Conservation (phyloP, 2,797 vertebrate genomes). For the Miichthys miiuy region DNA sequence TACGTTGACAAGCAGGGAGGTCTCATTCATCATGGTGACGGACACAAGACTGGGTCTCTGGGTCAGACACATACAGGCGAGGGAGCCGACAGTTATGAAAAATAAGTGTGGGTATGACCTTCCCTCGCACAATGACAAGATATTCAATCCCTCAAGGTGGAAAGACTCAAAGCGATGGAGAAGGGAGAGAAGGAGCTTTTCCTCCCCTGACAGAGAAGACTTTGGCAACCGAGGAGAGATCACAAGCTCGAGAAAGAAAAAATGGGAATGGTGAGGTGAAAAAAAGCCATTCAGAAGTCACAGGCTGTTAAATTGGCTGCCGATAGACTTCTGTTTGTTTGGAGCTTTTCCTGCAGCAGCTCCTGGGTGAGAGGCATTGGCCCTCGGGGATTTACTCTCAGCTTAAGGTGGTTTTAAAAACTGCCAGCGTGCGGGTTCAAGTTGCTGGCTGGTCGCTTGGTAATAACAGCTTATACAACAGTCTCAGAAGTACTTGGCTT, state of each 20-base stretch:
- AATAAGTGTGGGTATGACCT: slow-evolving; percentile 48
- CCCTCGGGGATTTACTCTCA: slow-evolving; percentile 58
- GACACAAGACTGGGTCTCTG: slow-evolving; percentile 48
- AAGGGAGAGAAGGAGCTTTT: slow-evolving; percentile 3
- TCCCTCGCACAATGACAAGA: slow-evolving; percentile 44
- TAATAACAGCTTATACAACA: slow-evolving; percentile 55
- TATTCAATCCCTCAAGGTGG: slow-evolving; percentile 42
- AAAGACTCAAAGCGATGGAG: slow-evolving; percentile 1
- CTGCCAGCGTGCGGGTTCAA: slow-evolving; percentile 29
- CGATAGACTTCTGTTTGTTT: slow-evolving; percentile 49
- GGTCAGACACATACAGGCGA: slow-evolving; percentile 26
- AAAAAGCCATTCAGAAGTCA: slow-evolving; percentile 42
- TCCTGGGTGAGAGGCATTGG: slow-evolving; percentile 21
- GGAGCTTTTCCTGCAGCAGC: slow-evolving; percentile 24
- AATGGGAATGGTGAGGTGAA: slow-evolving; percentile 26
- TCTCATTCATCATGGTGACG: slow-evolving; percentile 63
- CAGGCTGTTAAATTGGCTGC: slow-evolving; percentile 51
- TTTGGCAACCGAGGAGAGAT: slow-evolving; percentile 10
- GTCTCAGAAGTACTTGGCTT: slow-evolving; percentile 17
- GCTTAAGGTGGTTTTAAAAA: slow-evolving; percentile 62
- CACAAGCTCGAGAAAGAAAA: neutral
- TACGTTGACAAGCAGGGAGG: slow-evolving; percentile 22
- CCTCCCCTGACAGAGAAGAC: slow-evolving; percentile 12
- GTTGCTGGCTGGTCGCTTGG: slow-evolving; percentile 32
- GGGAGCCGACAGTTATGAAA: slow-evolving; percentile 36